Evolutionary conservation across 2,797 vertebrate species (phyloP).

Genomic region (Hapalemur alaotrensis): DNA sequence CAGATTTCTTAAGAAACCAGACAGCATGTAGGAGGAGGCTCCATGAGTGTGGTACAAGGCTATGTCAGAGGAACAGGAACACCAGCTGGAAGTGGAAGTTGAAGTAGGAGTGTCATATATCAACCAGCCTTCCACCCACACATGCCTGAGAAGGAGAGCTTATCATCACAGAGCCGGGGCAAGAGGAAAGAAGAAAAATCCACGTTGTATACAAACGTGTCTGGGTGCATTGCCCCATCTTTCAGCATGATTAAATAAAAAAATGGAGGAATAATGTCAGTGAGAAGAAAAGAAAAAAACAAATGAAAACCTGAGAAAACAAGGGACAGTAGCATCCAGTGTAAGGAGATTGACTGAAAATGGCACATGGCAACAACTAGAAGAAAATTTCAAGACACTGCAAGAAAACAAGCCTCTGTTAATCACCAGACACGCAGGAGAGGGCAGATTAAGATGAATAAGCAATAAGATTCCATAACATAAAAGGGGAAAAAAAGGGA

Average conservation of each 20-base stretch:
- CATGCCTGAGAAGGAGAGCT: background rate
- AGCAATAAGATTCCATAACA: background rate
- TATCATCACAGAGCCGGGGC: background rate
- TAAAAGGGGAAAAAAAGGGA: background rate
- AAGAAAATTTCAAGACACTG: background rate
- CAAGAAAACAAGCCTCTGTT: too few relatives aligned
- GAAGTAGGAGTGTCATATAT: accelerated
- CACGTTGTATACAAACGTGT: accelerated
- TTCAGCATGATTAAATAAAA: background rate
- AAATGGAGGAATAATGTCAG: background rate
- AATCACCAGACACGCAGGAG: too few relatives aligned
- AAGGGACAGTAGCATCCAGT: background rate
- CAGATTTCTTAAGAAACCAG: background rate
- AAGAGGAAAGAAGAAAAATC: background rate
- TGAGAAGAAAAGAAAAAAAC: background rate
- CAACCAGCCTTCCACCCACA: accelerated
- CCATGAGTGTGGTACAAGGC: too few relatives aligned
- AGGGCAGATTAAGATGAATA: background rate
- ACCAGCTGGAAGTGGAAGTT: background rate
- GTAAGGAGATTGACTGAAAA: background rate
- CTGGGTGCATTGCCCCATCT: background rate
- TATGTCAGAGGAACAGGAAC: accelerated
- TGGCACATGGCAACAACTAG: background rate
- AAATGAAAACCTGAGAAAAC: background rate
- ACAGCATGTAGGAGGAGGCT: background rate